phyloP scores from a whole-genome alignment of 2,888 invertebrate species.

The Lithophane leautieri region DNA sequence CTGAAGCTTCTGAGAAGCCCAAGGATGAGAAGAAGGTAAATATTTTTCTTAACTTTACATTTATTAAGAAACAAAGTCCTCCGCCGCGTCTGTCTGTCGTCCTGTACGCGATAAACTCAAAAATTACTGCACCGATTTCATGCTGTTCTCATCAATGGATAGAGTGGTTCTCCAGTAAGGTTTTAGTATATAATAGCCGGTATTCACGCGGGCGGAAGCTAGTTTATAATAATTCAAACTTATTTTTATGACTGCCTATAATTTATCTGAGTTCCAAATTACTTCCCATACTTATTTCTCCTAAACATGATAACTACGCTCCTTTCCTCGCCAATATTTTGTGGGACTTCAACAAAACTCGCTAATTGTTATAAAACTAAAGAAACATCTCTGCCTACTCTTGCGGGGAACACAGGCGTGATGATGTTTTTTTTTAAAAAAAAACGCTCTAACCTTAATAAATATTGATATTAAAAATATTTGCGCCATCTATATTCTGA shows the following conservation, averaged over 20 bases:
- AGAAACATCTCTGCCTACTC: background rate
- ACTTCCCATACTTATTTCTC: background rate
- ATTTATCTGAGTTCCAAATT: background rate
- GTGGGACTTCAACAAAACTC: background rate
- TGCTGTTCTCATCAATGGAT: too few relatives aligned
- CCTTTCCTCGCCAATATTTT: background rate
- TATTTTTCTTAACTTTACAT: background rate
- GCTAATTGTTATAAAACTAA: background rate
- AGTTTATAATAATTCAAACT: background rate
- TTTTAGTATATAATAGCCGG: too few relatives aligned
- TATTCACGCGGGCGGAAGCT: too few relatives aligned
- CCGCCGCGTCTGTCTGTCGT: too few relatives aligned
- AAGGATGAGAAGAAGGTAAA: conserved; percentile 85
- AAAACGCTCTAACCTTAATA: background rate
- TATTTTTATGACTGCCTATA: background rate
- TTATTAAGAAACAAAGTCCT: too few relatives aligned
- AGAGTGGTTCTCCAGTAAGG: too few relatives aligned
- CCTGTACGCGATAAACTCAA: too few relatives aligned
- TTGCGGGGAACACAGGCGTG: background rate
- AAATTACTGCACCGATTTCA: too few relatives aligned
- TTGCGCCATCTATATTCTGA: too few relatives aligned
- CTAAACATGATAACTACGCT: background rate
- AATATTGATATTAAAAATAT: background rate
- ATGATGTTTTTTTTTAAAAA: background rate
- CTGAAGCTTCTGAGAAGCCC: conserved; percentile 85